Evolutionary conservation across 2,797 vertebrate genomes (phyloP).

Genomic region (Phoeniculus purpureus): DNA sequence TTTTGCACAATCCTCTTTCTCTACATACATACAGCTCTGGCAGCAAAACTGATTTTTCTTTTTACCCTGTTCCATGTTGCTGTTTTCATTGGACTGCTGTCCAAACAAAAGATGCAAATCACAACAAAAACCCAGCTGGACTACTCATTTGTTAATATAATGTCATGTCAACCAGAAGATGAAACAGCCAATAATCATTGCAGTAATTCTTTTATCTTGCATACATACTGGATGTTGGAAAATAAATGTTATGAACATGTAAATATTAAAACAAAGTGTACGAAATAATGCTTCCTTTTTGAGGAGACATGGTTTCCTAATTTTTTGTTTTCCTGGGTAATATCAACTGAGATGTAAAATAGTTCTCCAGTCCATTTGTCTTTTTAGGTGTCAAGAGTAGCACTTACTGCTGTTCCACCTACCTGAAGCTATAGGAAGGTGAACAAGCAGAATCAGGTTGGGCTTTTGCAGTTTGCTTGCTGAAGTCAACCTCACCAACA

Average conservation of each 20-base stretch:
- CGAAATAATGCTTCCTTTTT: not conserved
- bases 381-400: not conserved
- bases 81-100: not conserved
- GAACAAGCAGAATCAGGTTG: slow-evolving; percentile 4
- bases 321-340: not conserved
- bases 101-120: not conserved
- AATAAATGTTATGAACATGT: not conserved
- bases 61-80: not conserved
- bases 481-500: not conserved
- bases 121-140: not conserved
- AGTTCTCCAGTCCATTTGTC: not conserved
- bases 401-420: not conserved
- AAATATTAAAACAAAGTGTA: not conserved
- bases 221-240: not conserved
- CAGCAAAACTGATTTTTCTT: not conserved
- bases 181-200: not conserved
- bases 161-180: not conserved
- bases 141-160: not conserved
- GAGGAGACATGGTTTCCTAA: not conserved
- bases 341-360: not conserved
- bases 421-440: slow-evolving; percentile 13
- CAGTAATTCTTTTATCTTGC: not conserved
- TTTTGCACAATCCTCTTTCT: not conserved
- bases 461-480: slow-evolving; percentile 27
- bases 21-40: not conserved